Conservation (phyloP, 2,888 invertebrate genomes). For the Cerceris ruficornis region DNA sequence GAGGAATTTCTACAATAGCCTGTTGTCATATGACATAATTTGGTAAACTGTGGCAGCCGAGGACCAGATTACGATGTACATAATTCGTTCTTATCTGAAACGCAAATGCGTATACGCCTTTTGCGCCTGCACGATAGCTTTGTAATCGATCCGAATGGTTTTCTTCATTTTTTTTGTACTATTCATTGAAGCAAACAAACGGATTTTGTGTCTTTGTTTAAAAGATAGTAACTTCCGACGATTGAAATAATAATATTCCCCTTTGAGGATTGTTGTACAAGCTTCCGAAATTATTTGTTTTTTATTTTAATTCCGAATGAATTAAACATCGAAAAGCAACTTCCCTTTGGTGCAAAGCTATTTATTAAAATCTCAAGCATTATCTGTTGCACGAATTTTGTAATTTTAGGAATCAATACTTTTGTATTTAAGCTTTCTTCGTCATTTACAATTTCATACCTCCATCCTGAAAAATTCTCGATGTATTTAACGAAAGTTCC, state of each 20-base stretch:
- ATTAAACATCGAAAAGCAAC: too few relatives aligned
- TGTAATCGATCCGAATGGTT: constrained; percentile 47
- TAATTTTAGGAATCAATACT: neutral
- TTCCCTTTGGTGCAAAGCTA: neutral
- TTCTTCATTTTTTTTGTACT: constrained; percentile 14
- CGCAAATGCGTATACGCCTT: constrained; percentile 54
- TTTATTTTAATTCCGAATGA: too few relatives aligned
- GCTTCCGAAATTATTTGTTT: too few relatives aligned
- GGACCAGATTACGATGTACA: constrained; percentile 13
- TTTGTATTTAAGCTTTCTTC: neutral
- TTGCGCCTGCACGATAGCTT: constrained; percentile 50
- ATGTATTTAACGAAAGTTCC: neutral
- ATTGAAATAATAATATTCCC: neutral
- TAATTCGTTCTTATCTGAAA: constrained; percentile 30
- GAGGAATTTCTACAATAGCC: constrained; percentile 49
- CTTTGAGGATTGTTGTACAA: neutral
- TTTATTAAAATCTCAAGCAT: neutral
- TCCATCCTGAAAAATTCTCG: neutral
- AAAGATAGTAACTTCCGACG: neutral
- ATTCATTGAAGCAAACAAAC: neutral
- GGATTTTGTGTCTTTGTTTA: neutral
- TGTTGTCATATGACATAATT: constrained; percentile 48
- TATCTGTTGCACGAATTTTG: neutral
- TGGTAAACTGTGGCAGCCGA: constrained; percentile 5
- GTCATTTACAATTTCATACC: neutral